A percentile compares a stretch with the other conserved stretches of the same genome.
These are phyloP conservation scores for Sesamia nonagrioides DNA, from an alignment of 1,140 invertebrate genomes.

Conservation along the genomic window DNA sequence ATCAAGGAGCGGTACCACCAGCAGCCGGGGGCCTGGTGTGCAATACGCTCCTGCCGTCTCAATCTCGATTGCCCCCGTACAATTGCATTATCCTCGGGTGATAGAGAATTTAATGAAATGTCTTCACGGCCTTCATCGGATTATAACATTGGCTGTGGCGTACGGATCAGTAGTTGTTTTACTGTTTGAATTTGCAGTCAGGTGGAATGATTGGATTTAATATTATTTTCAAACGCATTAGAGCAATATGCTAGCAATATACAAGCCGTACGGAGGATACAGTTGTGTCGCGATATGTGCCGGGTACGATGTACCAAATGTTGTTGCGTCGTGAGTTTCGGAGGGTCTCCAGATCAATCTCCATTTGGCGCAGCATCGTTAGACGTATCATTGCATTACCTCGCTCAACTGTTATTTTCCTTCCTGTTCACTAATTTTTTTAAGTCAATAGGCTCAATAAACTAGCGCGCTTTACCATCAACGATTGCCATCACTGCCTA, in stretches of 20 bases:
- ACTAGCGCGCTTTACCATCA: too few species aligned
- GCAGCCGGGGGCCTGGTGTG: constrained; percentile 59
- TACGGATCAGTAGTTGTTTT: constrained; percentile 72
- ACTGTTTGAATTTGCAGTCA: constrained; percentile 55
- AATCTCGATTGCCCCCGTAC: constrained; percentile 79
- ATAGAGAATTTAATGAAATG: constrained; percentile 82
- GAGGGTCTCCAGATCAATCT: too few species aligned
- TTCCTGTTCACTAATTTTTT: too few species aligned
- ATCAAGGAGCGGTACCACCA: constrained; percentile 75
- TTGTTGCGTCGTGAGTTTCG: too few species aligned
- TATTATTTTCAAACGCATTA: neutral
- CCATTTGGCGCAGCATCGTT: too few species aligned
- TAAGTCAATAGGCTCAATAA: too few species aligned
- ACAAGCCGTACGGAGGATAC: neutral
- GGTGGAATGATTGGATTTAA: constrained; percentile 2
- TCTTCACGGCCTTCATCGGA: constrained; percentile 67
- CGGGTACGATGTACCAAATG: too few species aligned
- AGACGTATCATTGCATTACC: too few species aligned
- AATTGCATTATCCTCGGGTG: constrained; percentile 80
- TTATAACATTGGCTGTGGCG: constrained; percentile 60
- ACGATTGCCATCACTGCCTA: too few species aligned
- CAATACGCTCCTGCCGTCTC: constrained; percentile 80
- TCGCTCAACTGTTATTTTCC: too few species aligned
- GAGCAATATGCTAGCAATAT: neutral
- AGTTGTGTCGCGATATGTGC: too few species aligned